A percentile compares a stretch with the other conserved stretches of the same genome.
These are phyloP conservation scores for Leucoraja ocellata DNA, from an alignment of 2,797 vertebrate species.

Conservation along the genomic window DNA sequence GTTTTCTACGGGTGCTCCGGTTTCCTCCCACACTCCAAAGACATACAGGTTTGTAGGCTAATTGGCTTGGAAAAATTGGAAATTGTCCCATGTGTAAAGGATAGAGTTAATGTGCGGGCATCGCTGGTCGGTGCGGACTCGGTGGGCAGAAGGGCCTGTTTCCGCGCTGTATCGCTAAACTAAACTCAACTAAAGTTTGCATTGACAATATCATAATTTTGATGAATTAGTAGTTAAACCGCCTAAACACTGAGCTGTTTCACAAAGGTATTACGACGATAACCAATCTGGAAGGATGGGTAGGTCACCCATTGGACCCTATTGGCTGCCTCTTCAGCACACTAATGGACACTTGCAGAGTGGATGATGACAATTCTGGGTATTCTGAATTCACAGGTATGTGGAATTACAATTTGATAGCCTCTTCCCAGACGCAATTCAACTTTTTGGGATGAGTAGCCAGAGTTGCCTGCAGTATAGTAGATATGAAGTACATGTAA, in stretches of 20 bases:
- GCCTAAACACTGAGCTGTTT: constrained; percentile 62
- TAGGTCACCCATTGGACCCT: constrained; percentile 90
- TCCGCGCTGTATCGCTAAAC: no score
- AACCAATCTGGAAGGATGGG: constrained; percentile 94
- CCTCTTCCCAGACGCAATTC: background rate
- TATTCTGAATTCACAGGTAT: constrained; percentile 83
- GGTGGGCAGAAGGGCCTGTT: no score
- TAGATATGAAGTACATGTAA: background rate
- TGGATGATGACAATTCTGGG: constrained; percentile 70
- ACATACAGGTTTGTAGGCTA: no score
- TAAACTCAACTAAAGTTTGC: no score
- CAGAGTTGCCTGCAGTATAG: background rate
- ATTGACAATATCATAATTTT: background rate
- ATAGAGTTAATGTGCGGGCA: no score
- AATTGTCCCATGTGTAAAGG: no score
- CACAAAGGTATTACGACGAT: constrained; percentile 86
- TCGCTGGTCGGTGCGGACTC: no score
- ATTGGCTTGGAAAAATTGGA: no score
- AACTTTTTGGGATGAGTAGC: background rate
- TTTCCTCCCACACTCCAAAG: no score
- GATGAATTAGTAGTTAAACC: background rate
- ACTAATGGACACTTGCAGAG: constrained; percentile 80
- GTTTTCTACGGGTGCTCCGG: no score
- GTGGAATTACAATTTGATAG: background rate
- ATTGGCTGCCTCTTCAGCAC: constrained; percentile 91